A percentile compares a stretch with the other conserved stretches of the same genome.
phyloP scores from a whole-genome alignment of 2,888 invertebrate genomes.

The Phasia obesa region DNA sequence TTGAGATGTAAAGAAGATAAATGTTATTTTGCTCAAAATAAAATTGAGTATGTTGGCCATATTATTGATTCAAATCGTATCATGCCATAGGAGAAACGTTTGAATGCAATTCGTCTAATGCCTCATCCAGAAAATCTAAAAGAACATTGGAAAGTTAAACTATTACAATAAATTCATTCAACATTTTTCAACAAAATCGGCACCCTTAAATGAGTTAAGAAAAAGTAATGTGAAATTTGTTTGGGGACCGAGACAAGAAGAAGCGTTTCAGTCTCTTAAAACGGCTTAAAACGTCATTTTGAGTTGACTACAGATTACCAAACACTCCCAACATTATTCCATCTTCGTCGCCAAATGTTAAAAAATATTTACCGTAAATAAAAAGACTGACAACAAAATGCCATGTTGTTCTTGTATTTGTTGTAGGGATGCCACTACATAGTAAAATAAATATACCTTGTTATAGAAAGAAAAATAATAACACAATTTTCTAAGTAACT shows the following conservation, averaged over 20 bases:
- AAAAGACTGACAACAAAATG: too few species aligned
- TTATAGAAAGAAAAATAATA: too few species aligned
- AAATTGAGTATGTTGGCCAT: too few species aligned
- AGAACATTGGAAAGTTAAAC: conserved; percentile 16
- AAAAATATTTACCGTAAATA: too few species aligned
- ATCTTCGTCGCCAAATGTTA: too few species aligned
- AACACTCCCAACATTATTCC: conserved; percentile 65
- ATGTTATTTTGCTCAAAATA: too few species aligned
- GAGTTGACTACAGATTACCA: conserved; percentile 65
- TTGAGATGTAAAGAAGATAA: too few species aligned
- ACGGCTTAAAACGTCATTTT: conserved; percentile 57
- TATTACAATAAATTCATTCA: conserved; percentile 15
- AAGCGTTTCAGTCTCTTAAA: conserved; percentile 17
- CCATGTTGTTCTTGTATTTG: too few species aligned
- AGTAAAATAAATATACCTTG: too few species aligned
- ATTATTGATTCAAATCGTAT: too few species aligned
- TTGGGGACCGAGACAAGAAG: not conserved
- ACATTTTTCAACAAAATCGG: conserved; percentile 15
- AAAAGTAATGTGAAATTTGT: conserved; percentile 7
- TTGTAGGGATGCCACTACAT: too few species aligned
- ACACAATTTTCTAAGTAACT: too few species aligned
- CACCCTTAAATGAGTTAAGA: conserved; percentile 22
- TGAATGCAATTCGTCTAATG: not conserved
- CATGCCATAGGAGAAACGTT: not conserved
- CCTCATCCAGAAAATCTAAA: not conserved